Conservation (phyloP, 1,140 invertebrate species). For the Delia radicum region DNA sequence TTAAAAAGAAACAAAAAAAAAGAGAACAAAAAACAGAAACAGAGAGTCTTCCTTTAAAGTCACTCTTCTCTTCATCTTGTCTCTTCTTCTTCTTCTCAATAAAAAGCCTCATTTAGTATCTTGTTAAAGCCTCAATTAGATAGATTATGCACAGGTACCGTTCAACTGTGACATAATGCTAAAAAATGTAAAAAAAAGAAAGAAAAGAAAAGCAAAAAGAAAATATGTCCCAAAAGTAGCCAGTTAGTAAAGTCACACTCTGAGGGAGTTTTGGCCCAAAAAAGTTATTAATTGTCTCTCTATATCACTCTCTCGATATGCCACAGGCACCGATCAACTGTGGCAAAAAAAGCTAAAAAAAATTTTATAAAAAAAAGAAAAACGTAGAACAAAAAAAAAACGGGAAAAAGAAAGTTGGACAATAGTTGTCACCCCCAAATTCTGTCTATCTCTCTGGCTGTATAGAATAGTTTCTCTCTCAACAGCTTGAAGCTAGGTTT, state of each 20-base stretch:
- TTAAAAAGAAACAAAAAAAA: not conserved
- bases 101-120: no score
- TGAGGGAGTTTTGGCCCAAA: not conserved
- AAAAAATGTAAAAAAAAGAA: constrained; percentile 13
- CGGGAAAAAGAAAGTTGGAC: not conserved
- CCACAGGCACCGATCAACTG: constrained; percentile 24
- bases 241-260: not conserved
- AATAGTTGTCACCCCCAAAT: no score
- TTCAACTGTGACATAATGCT: constrained; percentile 24
- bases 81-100: not conserved
- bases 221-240: not conserved
- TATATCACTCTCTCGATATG: not conserved
- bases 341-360: constrained; percentile 24
- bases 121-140: not conserved
- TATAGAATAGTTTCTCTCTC: no score
- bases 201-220: not conserved
- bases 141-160: constrained; percentile 23
- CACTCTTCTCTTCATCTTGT: not conserved
- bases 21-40: constrained; percentile 9
- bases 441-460: no score
- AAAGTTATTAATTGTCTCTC: not conserved
- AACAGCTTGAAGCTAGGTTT: not conserved
- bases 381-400: constrained; percentile 13
- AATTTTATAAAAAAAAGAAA: constrained; percentile 1
- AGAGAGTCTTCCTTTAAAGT: not conserved